These are phyloP conservation scores for Peromyscus nudipes DNA, from an alignment of 2,797 vertebrate species.

Conservation along the genomic window DNA sequence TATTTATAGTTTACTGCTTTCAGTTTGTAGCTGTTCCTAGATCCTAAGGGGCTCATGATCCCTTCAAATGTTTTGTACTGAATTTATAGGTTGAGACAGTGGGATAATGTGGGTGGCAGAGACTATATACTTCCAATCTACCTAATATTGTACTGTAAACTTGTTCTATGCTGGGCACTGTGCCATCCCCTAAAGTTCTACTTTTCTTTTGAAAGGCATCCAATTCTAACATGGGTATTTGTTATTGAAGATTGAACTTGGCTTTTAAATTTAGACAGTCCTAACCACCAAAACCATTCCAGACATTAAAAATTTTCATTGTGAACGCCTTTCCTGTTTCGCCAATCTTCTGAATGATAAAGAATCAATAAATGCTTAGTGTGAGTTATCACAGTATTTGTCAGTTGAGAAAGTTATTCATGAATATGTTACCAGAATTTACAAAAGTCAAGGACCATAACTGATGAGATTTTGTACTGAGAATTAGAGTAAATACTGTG, in stretches of 20 bases:
- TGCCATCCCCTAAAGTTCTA: not conserved
- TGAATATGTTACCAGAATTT: not conserved
- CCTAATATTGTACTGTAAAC: constrained; percentile 1
- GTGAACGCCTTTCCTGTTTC: constrained; percentile 37
- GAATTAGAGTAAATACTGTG: constrained; percentile 30
- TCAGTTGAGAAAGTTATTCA: constrained; percentile 9
- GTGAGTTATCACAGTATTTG: constrained; percentile 31
- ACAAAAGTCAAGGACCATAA: constrained; percentile 60
- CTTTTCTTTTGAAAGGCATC: constrained; percentile 59
- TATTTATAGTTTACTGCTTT: constrained; percentile 45
- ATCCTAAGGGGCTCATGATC: not conserved
- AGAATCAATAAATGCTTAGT: constrained; percentile 40
- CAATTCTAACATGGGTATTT: constrained; percentile 45
- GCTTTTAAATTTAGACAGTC: constrained; percentile 65
- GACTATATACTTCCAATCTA: not conserved
- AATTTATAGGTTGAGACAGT: constrained; percentile 17
- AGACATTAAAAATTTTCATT: constrained; percentile 10
- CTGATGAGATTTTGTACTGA: constrained; percentile 7
- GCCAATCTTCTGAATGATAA: constrained; percentile 48
- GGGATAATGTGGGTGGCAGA: not conserved
- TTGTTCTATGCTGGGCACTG: not conserved
- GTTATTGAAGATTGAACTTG: constrained; percentile 37
- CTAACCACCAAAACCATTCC: constrained; percentile 65
- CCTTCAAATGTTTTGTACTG: constrained; percentile 6
- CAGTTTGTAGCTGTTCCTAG: not conserved